phyloP scores from a whole-genome alignment of 2,113 vertebrate species.

The Sprattus sprattus region DNA sequence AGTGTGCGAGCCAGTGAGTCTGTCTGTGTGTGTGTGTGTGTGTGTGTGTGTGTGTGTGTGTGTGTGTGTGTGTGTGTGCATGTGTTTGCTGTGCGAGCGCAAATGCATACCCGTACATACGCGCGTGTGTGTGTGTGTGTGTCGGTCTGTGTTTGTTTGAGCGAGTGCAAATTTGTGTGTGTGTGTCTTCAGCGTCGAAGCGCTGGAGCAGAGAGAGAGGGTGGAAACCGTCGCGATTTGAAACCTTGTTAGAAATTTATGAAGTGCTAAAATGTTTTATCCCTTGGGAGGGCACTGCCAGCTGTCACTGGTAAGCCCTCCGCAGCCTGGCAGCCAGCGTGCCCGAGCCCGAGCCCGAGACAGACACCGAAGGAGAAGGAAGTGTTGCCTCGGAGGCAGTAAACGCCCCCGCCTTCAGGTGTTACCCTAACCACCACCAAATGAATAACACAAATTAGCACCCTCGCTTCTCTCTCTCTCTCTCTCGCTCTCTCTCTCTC shows the following conservation, averaged over 20 bases:
- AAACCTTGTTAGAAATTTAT: constrained; percentile 99
- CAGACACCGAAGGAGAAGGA: too few species aligned
- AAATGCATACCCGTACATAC: neutral
- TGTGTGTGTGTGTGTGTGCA: constrained; percentile 25
- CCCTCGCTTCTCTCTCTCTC: neutral
- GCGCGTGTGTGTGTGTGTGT: constrained; percentile 24
- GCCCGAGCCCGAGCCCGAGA: constrained; percentile 35
- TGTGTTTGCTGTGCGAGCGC: constrained; percentile 14
- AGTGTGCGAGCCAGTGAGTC: neutral
- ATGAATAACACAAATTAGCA: constrained; percentile 11
- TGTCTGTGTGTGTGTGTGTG: constrained; percentile 16
- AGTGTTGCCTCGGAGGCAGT: neutral
- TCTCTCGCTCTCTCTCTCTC: constrained; percentile 32
- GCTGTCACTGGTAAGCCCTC: constrained; percentile 82
- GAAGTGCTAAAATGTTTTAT: constrained; percentile 98
- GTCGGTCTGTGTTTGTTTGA: constrained; percentile 3
- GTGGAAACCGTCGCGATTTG: constrained; percentile 85
- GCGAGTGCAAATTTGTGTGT: neutral
- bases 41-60: constrained; percentile 20
- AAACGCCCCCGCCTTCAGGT: neutral
- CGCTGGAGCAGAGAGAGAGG: constrained; percentile 72
- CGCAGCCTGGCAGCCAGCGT: constrained; percentile 64
- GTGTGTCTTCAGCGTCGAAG: constrained; percentile 52
- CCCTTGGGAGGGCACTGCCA: constrained; percentile 86
- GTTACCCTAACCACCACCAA: neutral